Base-by-base conservation (phyloP, 2,797 vertebrate species). In the Sebastes vulpes region DNA sequence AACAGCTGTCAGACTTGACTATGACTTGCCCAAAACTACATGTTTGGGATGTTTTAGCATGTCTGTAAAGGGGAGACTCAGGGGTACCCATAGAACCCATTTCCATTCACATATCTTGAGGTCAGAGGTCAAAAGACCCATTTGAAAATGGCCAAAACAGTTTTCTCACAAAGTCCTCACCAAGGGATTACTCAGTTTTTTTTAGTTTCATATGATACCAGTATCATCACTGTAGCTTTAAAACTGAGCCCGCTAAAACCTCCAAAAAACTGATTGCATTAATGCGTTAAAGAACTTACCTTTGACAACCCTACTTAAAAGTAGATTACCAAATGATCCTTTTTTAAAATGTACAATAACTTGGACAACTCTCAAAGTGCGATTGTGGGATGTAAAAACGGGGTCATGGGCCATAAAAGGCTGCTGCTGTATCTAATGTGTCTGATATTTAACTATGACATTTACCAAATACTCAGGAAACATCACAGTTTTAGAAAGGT, bases 381-480 rank as follows among this genome's bases (percentile, higher is more conserved):
- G 57, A 31, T 20, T 50, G 26, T 59, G 29, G 10, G 26, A 61
- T 52, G 61, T 68, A 38, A 60, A 72, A 70, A 20, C 25, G 4
- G 21, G 9, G 46, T 79, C n/a, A 72, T 3, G 9, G 7, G 16
- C 31, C 20, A n/a, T 38, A 52, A 65, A 80, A 71, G 6, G 16
- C 31, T 61, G 20, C 9, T 56, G 23, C 10, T 65, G 3, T 42
- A 68, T 66, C 42, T n/a, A 72, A 65, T 65, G 42, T 54, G 14
- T 6, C 18, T 74, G 61, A 65, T 54, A 72, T 72, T 76, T 75
- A 54, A 69, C 18, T 38, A 23, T 65, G 53, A 74, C 74, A 48
- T 82, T 88, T 69, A 66, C n/a, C 4, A 50, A 77, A 65, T 18
- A 72, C 29, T 38, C 48, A 57, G 54, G 23, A 65, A 57, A 16